Conservation (phyloP, 1,140 invertebrate species). For the Littorina saxatilis region DNA sequence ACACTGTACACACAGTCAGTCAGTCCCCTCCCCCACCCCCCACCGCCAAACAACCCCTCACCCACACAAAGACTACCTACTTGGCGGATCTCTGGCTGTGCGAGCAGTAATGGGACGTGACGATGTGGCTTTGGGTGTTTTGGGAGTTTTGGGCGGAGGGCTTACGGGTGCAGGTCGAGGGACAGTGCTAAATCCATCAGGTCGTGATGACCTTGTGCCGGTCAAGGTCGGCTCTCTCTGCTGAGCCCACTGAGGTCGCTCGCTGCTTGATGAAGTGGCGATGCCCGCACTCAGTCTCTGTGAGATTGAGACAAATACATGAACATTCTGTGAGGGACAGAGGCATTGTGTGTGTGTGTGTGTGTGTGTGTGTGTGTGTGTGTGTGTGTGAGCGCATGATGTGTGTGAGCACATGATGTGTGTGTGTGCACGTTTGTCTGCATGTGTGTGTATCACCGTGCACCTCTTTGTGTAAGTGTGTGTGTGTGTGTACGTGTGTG, state of each 20-base stretch:
- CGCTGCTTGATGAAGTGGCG: constrained; percentile 8
- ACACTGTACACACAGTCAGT: too few species aligned
- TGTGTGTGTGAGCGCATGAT: neutral
- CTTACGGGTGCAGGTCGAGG: constrained; percentile 39
- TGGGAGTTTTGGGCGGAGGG: constrained; percentile 43
- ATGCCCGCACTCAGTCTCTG: constrained; percentile 39
- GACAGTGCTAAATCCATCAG: constrained; percentile 32
- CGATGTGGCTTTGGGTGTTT: constrained; percentile 11
- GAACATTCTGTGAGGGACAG: too few species aligned
- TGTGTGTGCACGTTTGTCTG: neutral
- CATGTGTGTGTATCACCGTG: neutral
- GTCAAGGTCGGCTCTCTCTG: constrained; percentile 10
- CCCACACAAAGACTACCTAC: too few species aligned
- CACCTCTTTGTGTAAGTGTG: neutral
- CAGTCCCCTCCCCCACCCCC: too few species aligned
- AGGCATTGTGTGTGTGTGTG: neutral
- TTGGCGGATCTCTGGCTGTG: constrained; percentile 65
- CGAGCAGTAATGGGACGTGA: constrained; percentile 48
- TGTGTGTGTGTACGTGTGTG: neutral
- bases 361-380: neutral
- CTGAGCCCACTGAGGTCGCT: constrained; percentile 45
- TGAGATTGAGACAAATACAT: too few species aligned
- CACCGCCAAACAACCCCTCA: constrained; percentile 38
- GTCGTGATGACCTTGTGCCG: constrained; percentile 20
- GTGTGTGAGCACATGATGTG: too few species aligned